Base-by-base conservation (phyloP, 53 echinoderm and acorn worm species). In the Hippasteria phrygiana region DNA sequence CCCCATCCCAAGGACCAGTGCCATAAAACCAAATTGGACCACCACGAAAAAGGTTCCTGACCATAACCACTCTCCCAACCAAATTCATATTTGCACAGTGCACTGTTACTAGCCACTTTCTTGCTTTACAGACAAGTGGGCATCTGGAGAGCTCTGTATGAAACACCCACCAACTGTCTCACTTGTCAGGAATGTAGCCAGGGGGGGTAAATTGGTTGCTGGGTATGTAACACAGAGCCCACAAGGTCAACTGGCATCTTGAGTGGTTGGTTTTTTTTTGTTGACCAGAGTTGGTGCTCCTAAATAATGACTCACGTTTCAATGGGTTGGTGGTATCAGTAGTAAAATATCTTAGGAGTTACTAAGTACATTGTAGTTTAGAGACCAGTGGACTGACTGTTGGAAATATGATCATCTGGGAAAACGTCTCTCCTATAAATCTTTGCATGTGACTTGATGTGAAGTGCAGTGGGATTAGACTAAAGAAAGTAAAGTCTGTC, bases 111-210 rank as follows among this genome's bases (percentile, higher is more conserved):
- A 3, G 26, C 59, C 59, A 59, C 51, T 17, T 20, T 51, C 51
- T 51, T 2, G 51, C 51, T 20, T 16, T 20, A 11, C 13, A 1
- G 13, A 13, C 12, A 59, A 18, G 17, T 4, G 59, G n/a, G 59
- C 59, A 59, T 26, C 59, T 59, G 59, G 59, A 59, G 59, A 5
- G 26, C 59, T 59, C 26, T 59, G 59, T 59, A 59, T n/a, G n/a
- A 26, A 59, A 59, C 59, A 59, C 59, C 59, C 26, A 26, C n/a
- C 7, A 36, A 35, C 40, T 72, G 72, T 42, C 13, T 72, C 72
- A 72, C 41, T 72, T 42, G 1, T 42, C 72, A 72, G 72, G 72
- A 72, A 72, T 72, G 72, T 41, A 72, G 34, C 72, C 22, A 34
- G 3, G n/a, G 20, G 18, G 72, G 20, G 5, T 42, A 24, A 37